These are phyloP conservation scores for Macquaria australasica DNA, from an alignment of 2,113 vertebrate species.

Conservation along the genomic window DNA sequence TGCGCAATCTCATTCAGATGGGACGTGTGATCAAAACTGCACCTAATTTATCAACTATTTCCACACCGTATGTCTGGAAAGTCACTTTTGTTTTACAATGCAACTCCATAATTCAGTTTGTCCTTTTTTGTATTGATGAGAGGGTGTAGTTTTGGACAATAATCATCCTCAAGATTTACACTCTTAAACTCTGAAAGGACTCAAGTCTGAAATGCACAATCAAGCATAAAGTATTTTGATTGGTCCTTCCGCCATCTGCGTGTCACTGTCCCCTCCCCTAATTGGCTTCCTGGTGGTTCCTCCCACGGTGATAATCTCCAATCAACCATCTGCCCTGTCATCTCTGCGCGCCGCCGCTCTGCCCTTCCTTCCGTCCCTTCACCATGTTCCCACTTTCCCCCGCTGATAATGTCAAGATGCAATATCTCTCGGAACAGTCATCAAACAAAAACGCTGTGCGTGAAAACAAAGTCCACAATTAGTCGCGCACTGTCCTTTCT, in stretches of 20 bases:
- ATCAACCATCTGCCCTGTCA: slow-evolving; percentile 88
- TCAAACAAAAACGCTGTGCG: slow-evolving; percentile 9
- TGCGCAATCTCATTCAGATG: not conserved
- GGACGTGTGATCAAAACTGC: not conserved
- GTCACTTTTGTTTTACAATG: not conserved
- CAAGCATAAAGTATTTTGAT: slow-evolving; percentile 50
- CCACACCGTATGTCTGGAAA: not conserved
- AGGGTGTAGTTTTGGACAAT: not conserved
- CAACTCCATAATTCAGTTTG: not conserved
- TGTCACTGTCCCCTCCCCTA: slow-evolving; percentile 72
- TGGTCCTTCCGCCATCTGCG: slow-evolving; percentile 65
- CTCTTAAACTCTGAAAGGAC: not conserved
- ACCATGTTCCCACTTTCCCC: slow-evolving; percentile 36
- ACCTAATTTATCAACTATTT: too few relatives aligned
- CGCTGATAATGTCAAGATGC: slow-evolving; percentile 51
- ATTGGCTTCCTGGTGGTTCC: slow-evolving; percentile 81
- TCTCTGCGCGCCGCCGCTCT: slow-evolving; percentile 60
- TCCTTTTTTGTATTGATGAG: not conserved
- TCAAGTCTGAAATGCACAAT: slow-evolving; percentile 2
- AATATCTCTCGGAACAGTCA: slow-evolving; percentile 49
- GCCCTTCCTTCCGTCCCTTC: slow-evolving; percentile 44
- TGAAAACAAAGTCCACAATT: slow-evolving; percentile 27
- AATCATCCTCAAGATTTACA: not conserved
- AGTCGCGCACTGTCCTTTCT: slow-evolving; percentile 3
- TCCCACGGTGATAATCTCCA: slow-evolving; percentile 90